Evolutionary conservation across 2,888 invertebrate genomes (phyloP).

Genomic region (Phymatocera aterrima): DNA sequence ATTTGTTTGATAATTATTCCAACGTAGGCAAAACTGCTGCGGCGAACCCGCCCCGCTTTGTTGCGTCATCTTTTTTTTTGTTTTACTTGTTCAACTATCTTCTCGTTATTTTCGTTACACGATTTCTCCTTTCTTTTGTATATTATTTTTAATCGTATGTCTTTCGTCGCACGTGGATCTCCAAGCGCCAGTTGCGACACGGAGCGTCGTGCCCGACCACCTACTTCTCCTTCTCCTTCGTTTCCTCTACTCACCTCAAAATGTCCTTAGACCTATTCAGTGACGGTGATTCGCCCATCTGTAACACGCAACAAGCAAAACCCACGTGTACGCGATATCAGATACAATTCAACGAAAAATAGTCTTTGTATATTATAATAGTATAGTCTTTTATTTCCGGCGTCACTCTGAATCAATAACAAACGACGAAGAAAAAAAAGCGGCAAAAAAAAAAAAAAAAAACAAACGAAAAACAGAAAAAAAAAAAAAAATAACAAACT

Average conservation of each 20-base stretch:
- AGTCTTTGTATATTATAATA: background rate
- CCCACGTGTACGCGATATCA: slow-evolving; percentile 32
- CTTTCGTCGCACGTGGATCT: too few species aligned
- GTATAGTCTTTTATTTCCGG: background rate
- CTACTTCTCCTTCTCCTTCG: slow-evolving; percentile 11
- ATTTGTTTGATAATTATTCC: slow-evolving; percentile 96
- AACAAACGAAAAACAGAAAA: too few species aligned
- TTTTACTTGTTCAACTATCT: slow-evolving; percentile 33
- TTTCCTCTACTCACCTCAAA: slow-evolving; percentile 18
- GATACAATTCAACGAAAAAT: background rate
- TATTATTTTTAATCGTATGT: too few species aligned
- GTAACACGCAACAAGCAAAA: slow-evolving; percentile 50
- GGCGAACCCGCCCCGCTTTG: slow-evolving; percentile 79
- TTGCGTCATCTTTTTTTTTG: slow-evolving; percentile 67
- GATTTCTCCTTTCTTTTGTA: slow-evolving; percentile 27
- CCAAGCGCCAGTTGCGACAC: too few species aligned
- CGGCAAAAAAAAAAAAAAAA: too few species aligned
- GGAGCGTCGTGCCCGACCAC: too few species aligned
- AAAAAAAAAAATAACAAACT: too few species aligned
- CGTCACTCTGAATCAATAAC: too few species aligned
- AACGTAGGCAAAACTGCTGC: slow-evolving; percentile 93
- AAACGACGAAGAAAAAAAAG: too few species aligned
- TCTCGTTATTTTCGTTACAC: slow-evolving; percentile 48
- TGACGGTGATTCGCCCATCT: slow-evolving; percentile 56
- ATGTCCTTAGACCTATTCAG: slow-evolving; percentile 26